A percentile compares a stretch with the other conserved stretches of the same genome.
phyloP scores from a whole-genome alignment of 2,888 invertebrate species.

The Agrotis segetum region DNA sequence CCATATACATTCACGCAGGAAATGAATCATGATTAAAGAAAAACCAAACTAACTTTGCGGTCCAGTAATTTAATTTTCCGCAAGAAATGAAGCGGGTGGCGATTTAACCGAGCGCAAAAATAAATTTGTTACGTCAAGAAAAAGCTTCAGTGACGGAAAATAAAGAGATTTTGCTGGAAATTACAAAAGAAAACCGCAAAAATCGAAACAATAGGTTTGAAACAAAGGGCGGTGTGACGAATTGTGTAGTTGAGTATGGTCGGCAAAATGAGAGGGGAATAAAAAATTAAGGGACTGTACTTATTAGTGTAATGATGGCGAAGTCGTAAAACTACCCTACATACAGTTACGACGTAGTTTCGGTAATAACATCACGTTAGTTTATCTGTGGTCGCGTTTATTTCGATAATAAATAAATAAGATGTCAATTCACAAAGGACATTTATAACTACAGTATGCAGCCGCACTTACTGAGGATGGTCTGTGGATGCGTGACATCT shows the following conservation, averaged over 20 bases:
- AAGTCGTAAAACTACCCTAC: constrained; percentile 40
- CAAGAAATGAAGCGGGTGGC: constrained; percentile 22
- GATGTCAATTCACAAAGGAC: neutral
- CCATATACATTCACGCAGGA: constrained; percentile 54
- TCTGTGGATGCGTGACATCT: too few relatives aligned
- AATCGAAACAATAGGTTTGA: constrained; percentile 78
- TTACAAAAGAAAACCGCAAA: constrained; percentile 80
- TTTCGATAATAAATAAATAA: constrained; percentile 22
- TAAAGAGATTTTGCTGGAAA: constrained; percentile 78
- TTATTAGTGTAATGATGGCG: constrained; percentile 58
- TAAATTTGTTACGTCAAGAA: constrained; percentile 66
- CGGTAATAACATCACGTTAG: constrained; percentile 3
- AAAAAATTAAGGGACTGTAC: constrained; percentile 55
- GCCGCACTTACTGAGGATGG: too few relatives aligned
- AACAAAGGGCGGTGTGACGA: constrained; percentile 76
- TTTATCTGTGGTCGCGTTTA: constrained; percentile 33
- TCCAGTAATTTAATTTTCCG: constrained; percentile 55
- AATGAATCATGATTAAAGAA: constrained; percentile 70
- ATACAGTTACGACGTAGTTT: constrained; percentile 20
- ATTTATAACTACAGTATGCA: too few relatives aligned
- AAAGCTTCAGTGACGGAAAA: constrained; percentile 75
- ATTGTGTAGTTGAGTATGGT: constrained; percentile 67
- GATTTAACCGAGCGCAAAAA: constrained; percentile 53
- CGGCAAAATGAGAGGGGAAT: constrained; percentile 50
- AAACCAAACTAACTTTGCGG: constrained; percentile 60